These are phyloP conservation scores for Tetranychus truncatus DNA, from an alignment of 2,888 invertebrate genomes.

Conservation along the genomic window DNA sequence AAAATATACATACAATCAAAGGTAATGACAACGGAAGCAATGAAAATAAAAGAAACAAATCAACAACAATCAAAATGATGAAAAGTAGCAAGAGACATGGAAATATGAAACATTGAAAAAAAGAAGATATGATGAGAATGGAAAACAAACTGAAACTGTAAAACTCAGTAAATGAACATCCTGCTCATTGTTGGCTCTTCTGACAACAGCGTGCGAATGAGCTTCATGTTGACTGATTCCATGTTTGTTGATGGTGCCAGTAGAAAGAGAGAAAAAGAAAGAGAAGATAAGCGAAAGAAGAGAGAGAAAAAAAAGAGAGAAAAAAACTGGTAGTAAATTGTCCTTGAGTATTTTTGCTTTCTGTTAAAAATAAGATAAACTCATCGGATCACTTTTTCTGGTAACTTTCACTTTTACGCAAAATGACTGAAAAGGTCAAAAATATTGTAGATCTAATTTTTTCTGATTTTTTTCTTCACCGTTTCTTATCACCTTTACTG, in stretches of 20 bases:
- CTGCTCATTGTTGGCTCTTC: background rate
- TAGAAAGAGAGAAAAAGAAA: background rate
- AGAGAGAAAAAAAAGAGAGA: background rate
- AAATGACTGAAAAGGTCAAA: too few species aligned
- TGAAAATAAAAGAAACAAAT: too few species aligned
- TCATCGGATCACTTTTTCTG: too few species aligned
- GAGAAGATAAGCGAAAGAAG: background rate
- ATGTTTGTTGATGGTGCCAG: background rate
- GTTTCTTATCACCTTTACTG: too few species aligned
- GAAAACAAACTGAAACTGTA: background rate
- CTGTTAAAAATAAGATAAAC: too few species aligned
- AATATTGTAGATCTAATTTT: too few species aligned
- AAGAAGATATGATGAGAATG: background rate
- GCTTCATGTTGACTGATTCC: background rate
- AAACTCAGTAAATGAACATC: background rate
- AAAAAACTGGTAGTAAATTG: background rate
- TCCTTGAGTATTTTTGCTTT: background rate
- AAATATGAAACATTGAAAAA: background rate
- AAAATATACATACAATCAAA: too few species aligned
- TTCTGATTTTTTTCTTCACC: too few species aligned
- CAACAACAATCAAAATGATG: too few species aligned
- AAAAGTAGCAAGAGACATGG: too few species aligned
- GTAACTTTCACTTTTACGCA: too few species aligned
- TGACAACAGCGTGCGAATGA: constrained; percentile 1
- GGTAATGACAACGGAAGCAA: too few species aligned